Evolutionary conservation across 2,888 invertebrate species (phyloP).

Genomic region (Eutolmus rufibarbis): DNA sequence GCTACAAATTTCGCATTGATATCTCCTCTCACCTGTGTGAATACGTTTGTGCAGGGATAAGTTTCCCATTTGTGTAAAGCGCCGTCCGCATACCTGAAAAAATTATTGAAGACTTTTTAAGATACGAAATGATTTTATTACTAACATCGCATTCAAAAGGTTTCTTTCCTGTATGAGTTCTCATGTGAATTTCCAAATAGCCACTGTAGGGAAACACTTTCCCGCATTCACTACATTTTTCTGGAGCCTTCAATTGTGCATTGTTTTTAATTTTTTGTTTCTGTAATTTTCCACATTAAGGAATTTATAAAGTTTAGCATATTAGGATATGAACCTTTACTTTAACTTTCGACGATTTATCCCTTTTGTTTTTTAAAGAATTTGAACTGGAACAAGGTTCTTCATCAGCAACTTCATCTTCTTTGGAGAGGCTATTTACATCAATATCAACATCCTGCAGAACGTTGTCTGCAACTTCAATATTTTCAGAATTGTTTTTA

Average conservation of each 20-base stretch:
- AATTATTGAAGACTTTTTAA: background rate
- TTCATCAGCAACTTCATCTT: constrained; percentile 49
- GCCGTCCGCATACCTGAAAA: background rate
- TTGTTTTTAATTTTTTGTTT: constrained; percentile 5
- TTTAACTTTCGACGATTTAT: background rate
- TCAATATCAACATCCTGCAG: constrained; percentile 55
- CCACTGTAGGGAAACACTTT: constrained; percentile 54
- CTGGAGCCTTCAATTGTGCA: constrained; percentile 51
- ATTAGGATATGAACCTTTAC: background rate
- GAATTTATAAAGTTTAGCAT: background rate
- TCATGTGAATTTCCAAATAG: constrained; percentile 55
- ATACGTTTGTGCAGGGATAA: background rate
- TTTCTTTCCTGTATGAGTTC: constrained; percentile 55
- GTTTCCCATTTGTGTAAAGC: constrained; percentile 7
- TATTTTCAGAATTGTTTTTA: constrained; percentile 50
- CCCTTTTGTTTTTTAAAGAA: background rate
- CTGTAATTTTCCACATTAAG: background rate
- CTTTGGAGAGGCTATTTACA: constrained; percentile 54
- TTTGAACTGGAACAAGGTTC: background rate
- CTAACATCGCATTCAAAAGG: constrained; percentile 55
- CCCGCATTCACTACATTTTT: constrained; percentile 54
- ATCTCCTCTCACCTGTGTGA: constrained; percentile 14
- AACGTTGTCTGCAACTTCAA: constrained; percentile 53
- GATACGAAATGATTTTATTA: background rate
- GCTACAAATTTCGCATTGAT: constrained; percentile 26